Evolutionary conservation across 2,797 vertebrate species (phyloP).

Genomic region (Hypotaenidia okinawae): DNA sequence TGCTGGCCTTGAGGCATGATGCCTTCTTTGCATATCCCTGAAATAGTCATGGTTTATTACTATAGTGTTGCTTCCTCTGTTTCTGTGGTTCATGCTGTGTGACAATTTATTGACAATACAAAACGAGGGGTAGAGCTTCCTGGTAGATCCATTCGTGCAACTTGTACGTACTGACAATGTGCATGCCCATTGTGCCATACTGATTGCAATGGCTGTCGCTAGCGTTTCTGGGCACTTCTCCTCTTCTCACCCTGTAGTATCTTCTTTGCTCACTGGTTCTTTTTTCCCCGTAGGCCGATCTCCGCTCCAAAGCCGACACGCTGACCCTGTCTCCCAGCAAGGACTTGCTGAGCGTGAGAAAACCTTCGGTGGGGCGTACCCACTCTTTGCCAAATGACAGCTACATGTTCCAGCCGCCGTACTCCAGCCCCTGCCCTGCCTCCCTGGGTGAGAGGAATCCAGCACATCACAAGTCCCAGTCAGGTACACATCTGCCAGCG

Average conservation of each 20-base stretch:
- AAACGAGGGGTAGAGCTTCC: conserved; percentile 18
- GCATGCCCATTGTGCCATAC: conserved; percentile 71
- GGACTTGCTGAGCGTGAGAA: conserved; percentile 88
- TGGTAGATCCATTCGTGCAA: conserved; percentile 61
- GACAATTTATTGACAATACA: not conserved
- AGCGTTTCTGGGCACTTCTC: conserved; percentile 19
- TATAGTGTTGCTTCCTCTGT: conserved; percentile 44
- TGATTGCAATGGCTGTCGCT: conserved; percentile 61
- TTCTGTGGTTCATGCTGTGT: conserved; percentile 54
- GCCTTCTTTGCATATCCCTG: conserved; percentile 54
- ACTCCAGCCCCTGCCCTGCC: conserved; percentile 53
- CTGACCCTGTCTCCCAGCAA: conserved; percentile 59
- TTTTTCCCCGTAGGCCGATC: conserved; percentile 64
- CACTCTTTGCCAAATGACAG: conserved; percentile 97
- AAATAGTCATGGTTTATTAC: conserved; percentile 75
- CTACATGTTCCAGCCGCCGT: conserved; percentile 89
- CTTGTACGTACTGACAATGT: conserved; percentile 7
- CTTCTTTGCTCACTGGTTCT: not conserved
- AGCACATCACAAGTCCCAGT: conserved; percentile 78
- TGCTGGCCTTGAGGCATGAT: conserved; percentile 76
- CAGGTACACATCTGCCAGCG: conserved; percentile 76
- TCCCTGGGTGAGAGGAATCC: conserved; percentile 62
- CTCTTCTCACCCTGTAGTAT: not conserved
- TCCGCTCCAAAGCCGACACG: conserved; percentile 1
- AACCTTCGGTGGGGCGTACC: conserved; percentile 90